These are phyloP conservation scores for Osmoderma eremita DNA, from an alignment of 2,888 invertebrate species.

Conservation along the genomic window DNA sequence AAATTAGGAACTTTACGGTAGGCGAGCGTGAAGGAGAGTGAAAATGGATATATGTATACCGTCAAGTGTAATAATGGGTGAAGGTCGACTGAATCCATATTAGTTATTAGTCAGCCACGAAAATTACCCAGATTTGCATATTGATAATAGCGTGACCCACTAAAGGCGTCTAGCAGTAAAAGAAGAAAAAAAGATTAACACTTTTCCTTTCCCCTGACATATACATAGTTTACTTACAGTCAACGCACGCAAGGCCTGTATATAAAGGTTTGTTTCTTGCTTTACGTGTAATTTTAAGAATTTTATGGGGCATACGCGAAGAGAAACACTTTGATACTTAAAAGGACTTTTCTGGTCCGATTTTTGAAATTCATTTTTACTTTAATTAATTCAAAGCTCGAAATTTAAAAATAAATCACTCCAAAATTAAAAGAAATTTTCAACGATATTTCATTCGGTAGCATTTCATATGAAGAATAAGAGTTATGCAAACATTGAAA, in stretches of 20 bases:
- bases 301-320: no score
- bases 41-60: constrained; percentile 33
- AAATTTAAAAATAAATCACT: no score
- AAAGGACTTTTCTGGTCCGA: no score
- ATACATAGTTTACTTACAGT: constrained; percentile 10
- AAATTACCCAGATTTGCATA: constrained; percentile 30
- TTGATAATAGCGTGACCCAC: constrained; percentile 23
- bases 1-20: constrained; percentile 33
- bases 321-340: no score
- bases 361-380: no score
- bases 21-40: constrained; percentile 36
- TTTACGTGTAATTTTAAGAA: no score
- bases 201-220: constrained; percentile 23
- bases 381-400: no score
- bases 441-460: no score
- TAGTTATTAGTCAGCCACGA: constrained; percentile 19
- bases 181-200: constrained; percentile 9
- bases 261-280: no score
- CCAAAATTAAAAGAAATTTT: no score
- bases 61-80: constrained; percentile 36
- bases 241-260: constrained; percentile 11
- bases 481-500: no score
- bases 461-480: no score
- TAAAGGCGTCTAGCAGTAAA: constrained; percentile 7
- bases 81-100: constrained; percentile 28